Evolutionary conservation across 1,140 invertebrate genomes (phyloP).

Genomic region (Laupala kohalensis): DNA sequence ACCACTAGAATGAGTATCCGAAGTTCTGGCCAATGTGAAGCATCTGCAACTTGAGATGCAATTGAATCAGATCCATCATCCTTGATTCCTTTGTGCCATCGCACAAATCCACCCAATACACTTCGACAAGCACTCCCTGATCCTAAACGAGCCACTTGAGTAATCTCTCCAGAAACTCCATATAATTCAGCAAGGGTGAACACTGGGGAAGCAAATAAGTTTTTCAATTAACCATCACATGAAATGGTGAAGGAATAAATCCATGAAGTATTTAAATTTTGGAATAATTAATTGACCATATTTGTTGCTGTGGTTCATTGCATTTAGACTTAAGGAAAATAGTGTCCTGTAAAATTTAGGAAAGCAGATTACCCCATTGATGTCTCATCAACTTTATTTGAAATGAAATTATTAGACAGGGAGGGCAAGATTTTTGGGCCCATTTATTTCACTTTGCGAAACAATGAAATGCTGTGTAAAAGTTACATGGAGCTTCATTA

Average conservation of each 20-base stretch:
- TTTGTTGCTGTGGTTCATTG: too few species aligned
- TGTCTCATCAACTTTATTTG: too few species aligned
- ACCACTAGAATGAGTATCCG: conserved; percentile 81
- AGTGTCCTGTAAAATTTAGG: too few species aligned
- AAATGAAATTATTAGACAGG: too few species aligned
- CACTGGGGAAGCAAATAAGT: too few species aligned
- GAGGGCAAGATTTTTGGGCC: too few species aligned
- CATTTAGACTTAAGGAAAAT: too few species aligned
- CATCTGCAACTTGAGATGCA: conserved; percentile 57
- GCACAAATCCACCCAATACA: conserved; percentile 84
- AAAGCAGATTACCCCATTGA: too few species aligned
- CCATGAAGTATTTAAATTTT: neutral
- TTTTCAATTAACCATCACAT: conserved; percentile 18
- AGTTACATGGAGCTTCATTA: too few species aligned
- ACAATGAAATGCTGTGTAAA: too few species aligned
- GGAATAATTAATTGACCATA: too few species aligned
- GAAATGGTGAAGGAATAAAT: neutral
- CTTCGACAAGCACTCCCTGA: conserved; percentile 96
- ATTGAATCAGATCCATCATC: conserved; percentile 69
- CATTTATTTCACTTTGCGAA: too few species aligned
- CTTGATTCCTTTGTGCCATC: conserved; percentile 65
- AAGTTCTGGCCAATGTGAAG: conserved; percentile 81
- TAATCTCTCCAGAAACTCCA: conserved; percentile 66
- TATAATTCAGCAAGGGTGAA: conserved; percentile 64
- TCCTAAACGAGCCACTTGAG: conserved; percentile 68